These are phyloP conservation scores for Urocolius indicus DNA, from an alignment of 2,113 vertebrate genomes.

Conservation along the genomic window DNA sequence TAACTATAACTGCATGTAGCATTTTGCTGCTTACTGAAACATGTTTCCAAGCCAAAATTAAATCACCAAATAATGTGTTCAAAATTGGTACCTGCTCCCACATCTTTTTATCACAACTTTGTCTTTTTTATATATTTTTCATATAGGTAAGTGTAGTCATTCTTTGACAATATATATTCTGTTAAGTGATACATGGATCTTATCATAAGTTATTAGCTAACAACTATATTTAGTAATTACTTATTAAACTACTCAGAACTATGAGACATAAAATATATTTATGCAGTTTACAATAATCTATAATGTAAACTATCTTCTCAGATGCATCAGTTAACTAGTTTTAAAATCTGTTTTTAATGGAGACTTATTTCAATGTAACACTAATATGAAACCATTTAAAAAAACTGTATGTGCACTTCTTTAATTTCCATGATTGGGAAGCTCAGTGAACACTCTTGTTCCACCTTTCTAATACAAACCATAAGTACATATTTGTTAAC, in stretches of 20 bases:
- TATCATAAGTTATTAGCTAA: not conserved
- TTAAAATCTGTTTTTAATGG: not conserved
- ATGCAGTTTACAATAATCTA: not conserved
- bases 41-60: not conserved
- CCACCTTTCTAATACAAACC: not conserved
- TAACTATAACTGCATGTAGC: not conserved
- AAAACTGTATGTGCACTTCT: not conserved
- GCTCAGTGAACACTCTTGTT: not conserved
- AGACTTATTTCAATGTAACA: not conserved
- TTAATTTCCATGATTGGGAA: not conserved
- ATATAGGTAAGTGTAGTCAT: not conserved
- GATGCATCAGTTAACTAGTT: not conserved
- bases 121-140: not conserved
- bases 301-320: not conserved
- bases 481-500: not conserved
- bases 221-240: not conserved
- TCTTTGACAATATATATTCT: not conserved
- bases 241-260: not conserved
- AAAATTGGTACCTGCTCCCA: not conserved
- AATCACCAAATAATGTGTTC: not conserved
- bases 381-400: not conserved
- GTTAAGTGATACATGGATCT: not conserved
- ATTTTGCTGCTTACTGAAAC: not conserved
- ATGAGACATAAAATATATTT: not conserved
- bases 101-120: not conserved